Conservation (phyloP, 2,113 vertebrate species). For the Calyptommatus sinebrachiatus region DNA sequence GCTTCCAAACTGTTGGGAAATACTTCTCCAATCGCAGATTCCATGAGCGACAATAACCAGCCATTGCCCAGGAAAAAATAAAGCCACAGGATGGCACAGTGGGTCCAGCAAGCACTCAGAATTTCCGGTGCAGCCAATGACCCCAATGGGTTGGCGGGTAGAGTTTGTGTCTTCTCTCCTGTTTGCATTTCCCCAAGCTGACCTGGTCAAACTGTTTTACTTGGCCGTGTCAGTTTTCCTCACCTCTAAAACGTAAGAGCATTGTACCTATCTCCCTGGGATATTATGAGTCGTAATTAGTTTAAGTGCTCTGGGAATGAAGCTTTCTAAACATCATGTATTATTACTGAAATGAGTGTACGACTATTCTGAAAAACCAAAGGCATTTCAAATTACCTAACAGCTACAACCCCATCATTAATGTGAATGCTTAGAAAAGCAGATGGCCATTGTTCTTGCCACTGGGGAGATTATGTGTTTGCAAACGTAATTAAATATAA, state of each 20-base stretch:
- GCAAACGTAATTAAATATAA: slow-evolving; percentile 31
- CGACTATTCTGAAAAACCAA: slow-evolving; percentile 13
- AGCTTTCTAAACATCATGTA: slow-evolving; percentile 15
- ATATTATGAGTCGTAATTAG: slow-evolving; percentile 19
- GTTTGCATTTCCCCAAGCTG: background rate
- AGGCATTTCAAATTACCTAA: slow-evolving; percentile 7
- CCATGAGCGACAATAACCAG: too few species aligned
- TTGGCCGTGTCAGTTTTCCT: background rate
- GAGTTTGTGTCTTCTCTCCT: fast-evolving
- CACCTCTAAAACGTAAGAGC: background rate
- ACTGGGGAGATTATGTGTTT: slow-evolving; percentile 14
- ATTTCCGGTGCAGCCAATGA: too few species aligned
- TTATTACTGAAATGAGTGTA: slow-evolving; percentile 20
- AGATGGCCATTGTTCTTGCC: slow-evolving; percentile 1
- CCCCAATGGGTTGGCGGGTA: background rate
- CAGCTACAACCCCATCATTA: background rate
- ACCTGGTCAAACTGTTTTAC: background rate
- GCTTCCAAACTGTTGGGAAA: too few species aligned
- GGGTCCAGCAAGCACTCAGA: too few species aligned
- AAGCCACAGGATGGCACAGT: too few species aligned
- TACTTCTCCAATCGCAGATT: too few species aligned
- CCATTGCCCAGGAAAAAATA: too few species aligned
- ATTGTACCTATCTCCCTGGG: background rate
- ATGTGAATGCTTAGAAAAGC: slow-evolving; percentile 14
- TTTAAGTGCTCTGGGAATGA: slow-evolving; percentile 7